Evolutionary conservation across 2,888 invertebrate genomes (phyloP), one percentile per base, ranked within the genome.

Genomic region (Heteromurus nitidus): DNA sequence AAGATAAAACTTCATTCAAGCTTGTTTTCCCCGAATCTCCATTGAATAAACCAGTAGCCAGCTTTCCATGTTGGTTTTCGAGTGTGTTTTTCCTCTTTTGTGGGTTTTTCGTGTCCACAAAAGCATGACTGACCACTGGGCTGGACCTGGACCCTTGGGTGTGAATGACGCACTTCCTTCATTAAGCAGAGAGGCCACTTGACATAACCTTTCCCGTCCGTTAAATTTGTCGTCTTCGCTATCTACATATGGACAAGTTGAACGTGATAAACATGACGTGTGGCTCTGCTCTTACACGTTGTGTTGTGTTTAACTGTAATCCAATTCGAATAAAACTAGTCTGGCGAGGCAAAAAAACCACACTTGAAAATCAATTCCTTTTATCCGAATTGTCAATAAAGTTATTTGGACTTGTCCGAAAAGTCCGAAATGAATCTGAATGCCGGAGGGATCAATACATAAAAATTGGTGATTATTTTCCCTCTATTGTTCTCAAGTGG

Each of bases 121-220:
- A 53, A 28, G 22, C 26, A 58, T 28, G 26, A 64, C 64, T 64
- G 64, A 64, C 64, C 36, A 18, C 20, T 64, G 13, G 9, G 64
- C 20, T n/a, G n/a, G n/a, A n/a, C n/a, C 64, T 26, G 58, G 31
- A 31, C 31, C 31, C 18, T 30, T 7, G 30, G 64, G 31, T 64
- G 13, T 36, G 36, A 13, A 30, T 64, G 64, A 64, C 64, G 64
- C 36, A 64, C 20, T 30, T 31, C 64, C 31, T 30, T 18, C 1
- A 64, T 31, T 64, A 20, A n/a, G n/a, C n/a, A n/a, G 9, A 31
- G 5, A 31, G 64, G 36, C 64, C 64, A 64, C 64, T 64, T 36
- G 31, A 64, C 20, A 64, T 26, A 3, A n/a, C n/a, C n/a, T 58
- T 58, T 7, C 9, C 58, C 58, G 24, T 58, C 58, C 13, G 13